phyloP scores from a whole-genome alignment of 2,797 vertebrate genomes.

The Sebastes elongatus region DNA sequence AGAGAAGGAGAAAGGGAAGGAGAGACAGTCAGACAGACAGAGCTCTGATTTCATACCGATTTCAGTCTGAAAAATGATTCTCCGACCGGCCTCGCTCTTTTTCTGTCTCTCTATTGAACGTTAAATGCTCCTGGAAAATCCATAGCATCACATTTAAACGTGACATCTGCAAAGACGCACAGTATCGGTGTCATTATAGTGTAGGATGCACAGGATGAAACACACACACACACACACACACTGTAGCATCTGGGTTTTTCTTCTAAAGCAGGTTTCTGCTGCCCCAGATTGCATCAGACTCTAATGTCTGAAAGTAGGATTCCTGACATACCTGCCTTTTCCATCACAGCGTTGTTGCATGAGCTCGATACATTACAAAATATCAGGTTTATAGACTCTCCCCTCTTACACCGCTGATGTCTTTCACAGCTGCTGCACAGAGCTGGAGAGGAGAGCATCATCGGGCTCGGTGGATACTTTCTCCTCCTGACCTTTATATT shows the following conservation, averaged over 20 bases:
- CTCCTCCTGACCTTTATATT: not conserved
- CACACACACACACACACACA: conserved; percentile 15
- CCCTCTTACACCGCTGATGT: conserved; percentile 68
- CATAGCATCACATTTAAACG: conserved; percentile 60
- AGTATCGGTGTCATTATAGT: conserved; percentile 62
- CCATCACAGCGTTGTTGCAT: conserved; percentile 73
- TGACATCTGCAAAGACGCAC: conserved; percentile 62
- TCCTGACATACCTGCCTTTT: conserved; percentile 81
- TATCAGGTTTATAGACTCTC: conserved; percentile 72
- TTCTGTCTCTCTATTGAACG: conserved; percentile 8
- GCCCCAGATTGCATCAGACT: conserved; percentile 69
- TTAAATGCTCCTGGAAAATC: conserved; percentile 67
- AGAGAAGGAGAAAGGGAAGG: conserved; percentile 24
- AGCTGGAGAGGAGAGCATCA: conserved; percentile 55
- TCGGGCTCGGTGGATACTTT: conserved; percentile 31
- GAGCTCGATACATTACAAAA: conserved; percentile 71
- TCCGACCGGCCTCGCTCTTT: conserved; percentile 26
- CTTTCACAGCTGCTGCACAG: conserved; percentile 64
- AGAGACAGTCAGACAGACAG: conserved; percentile 62
- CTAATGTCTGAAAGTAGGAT: conserved; percentile 71
- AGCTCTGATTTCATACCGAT: conserved; percentile 72
- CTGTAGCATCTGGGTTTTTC: conserved; percentile 70
- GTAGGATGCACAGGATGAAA: conserved; percentile 65
- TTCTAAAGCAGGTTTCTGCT: conserved; percentile 43
- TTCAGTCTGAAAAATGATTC: conserved; percentile 54